Evolutionary conservation across 2,888 invertebrate genomes (phyloP).

Genomic region (Cerastis leucographa): DNA sequence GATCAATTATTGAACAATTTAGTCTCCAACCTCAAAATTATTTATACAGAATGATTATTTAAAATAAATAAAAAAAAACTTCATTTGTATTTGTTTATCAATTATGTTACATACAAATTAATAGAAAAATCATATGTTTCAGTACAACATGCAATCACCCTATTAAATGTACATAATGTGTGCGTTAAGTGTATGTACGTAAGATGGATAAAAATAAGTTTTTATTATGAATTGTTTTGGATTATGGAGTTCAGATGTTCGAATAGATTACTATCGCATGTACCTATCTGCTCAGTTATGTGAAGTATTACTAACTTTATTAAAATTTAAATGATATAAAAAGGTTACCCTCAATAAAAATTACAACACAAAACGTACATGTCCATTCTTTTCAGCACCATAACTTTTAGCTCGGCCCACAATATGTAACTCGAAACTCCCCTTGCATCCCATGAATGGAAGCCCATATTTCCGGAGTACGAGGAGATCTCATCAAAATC

Average conservation of each 20-base stretch:
- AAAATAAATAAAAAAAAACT: background rate
- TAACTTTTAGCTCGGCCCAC: constrained; percentile 25
- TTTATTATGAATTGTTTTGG: background rate
- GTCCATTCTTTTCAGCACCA: constrained; percentile 23
- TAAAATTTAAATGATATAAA: background rate
- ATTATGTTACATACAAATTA: background rate
- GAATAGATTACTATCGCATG: background rate
- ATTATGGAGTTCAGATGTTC: background rate
- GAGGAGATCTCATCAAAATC: constrained; percentile 68
- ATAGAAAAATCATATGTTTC: background rate
- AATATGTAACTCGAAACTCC: constrained; percentile 48
- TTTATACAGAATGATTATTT: background rate
- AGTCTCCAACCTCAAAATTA: background rate
- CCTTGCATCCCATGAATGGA: constrained; percentile 63
- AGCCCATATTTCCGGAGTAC: constrained; percentile 63
- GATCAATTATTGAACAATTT: background rate
- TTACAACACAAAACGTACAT: background rate
- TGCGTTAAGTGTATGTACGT: constrained; percentile 29
- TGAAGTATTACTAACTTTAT: background rate
- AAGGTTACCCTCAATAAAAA: background rate
- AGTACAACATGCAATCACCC: background rate
- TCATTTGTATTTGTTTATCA: background rate
- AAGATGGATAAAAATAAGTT: background rate
- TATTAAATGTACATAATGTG: constrained; percentile 32
- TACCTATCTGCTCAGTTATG: background rate